Base-by-base conservation (phyloP, 2,797 vertebrate genomes). In the Hippopotamyrus pictus region DNA sequence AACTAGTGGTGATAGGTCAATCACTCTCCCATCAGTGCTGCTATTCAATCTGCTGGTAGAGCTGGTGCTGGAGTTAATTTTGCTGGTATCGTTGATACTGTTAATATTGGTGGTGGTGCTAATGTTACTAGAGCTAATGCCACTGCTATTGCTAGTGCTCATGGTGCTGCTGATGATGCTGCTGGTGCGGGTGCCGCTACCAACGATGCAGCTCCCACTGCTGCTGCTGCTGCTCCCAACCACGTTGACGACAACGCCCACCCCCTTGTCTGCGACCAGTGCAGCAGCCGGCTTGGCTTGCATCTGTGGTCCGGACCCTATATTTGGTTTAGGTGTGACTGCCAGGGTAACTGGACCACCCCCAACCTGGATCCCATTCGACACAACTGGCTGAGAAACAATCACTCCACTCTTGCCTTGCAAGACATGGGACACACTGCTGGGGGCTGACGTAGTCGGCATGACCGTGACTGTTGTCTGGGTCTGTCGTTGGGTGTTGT, bases 381-480 rank as follows among this genome's bases (percentile, higher is more conserved):
- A 95, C 95, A 97, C 93, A 90, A 96, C 95, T 65, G 97, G 95
- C 92, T 98, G 97, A 0, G 96, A 96, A 90, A 97, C 95, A 76
- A 97, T 93, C 88, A 97, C 94, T 33, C 97, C 96, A 0, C 96
- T 93, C 0, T 97, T 97, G 65, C 96, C 95, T 0, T 97, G 98
- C 91, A 98, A 95, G 92, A 97, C 94, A 90, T 97, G 98, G 88
- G 97, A 96, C 90, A 97, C 95, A 0, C 96, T 94, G 90, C 95
- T 97, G 37, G 97, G 95, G 87, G 97, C 96, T 91, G 97, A 93
- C 0, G 96, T 95, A 0, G 95, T 94, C 59, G 97, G 96, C 50
- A 97, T 93, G 87, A 97, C 96, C 0, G 96, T 96, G 93, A 99
- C 96, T 50, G 97, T 98, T 91, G 95, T 95, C 91, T 96, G 95